Evolutionary conservation across 2,113 vertebrate species (phyloP), one percentile per base, ranked within the genome.

Genomic region (Tautogolabrus adspersus): DNA sequence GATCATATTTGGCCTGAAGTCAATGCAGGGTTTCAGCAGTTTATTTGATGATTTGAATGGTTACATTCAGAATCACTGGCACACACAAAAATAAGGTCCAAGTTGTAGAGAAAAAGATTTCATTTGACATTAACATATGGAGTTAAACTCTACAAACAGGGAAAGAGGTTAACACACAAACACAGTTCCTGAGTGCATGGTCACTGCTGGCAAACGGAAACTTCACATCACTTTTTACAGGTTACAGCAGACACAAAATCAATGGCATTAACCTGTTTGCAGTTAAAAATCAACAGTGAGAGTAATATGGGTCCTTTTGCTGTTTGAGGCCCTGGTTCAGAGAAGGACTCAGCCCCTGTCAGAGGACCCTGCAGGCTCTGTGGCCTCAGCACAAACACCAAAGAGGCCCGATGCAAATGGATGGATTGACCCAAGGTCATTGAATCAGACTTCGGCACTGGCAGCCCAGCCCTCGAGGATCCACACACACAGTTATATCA

Each of bases 381-480:
- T 16, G 61, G 54, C 79, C 72, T 73, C 73, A 63, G 77, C 73
- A 67, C 67, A 79, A 81, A 75, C 84, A 73, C 70, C 87, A 84
- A 82, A 75, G 65, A 68, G 34, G 26, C 30, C n/a, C 16, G 44
- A 92, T 93, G 90, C 87, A 93, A 89, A 93, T 90, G 73, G 51
- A 19, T 77, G 66, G 76, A 91, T 84, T 93, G 90, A 92, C 91
- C 90, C 90, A 85, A 92, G 92, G 88, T 89, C 87, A 90, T 90
- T 88, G 91, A 94, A 94, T 92, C 91, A 90, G 82, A 77, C 84
- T 85, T 76, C 60, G 83, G 86, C 85, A 23, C 72, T 73, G 86
- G 85, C 86, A 88, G 87, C 73, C 58, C 56, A 18, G 87, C 87
- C 87, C 89, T 92, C 71, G 63, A 85, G 87, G 89, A 89, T 85